phyloP scores from a whole-genome alignment of 2,888 invertebrate genomes.

The Parascotia fuliginaria region DNA sequence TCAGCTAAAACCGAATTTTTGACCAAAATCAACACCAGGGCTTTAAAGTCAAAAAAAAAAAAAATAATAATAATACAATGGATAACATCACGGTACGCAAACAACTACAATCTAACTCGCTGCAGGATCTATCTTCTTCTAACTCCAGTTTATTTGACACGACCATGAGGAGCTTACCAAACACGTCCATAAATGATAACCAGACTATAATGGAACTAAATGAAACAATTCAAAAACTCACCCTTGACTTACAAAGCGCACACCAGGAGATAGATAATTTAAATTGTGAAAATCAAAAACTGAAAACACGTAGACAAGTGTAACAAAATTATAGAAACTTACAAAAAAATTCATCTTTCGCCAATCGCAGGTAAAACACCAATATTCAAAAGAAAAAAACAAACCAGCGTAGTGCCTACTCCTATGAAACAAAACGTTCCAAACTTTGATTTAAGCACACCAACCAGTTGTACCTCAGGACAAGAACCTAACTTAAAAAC shows the following conservation, averaged over 20 bases:
- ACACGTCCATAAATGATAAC: not conserved
- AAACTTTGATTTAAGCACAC: too few species aligned
- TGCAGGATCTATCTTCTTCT: too few species aligned
- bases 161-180: not conserved
- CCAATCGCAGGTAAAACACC: not conserved
- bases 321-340: not conserved
- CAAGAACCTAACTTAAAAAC: too few species aligned
- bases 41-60: too few species aligned
- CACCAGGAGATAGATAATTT: not conserved
- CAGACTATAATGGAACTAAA: not conserved
- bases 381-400: too few species aligned
- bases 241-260: not conserved
- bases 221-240: not conserved
- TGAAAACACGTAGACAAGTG: not conserved
- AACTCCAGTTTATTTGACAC: not conserved
- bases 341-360: not conserved
- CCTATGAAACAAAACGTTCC: not conserved
- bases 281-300: not conserved
- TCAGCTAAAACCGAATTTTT: too few species aligned
- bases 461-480: too few species aligned
- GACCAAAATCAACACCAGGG: too few species aligned
- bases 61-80: too few species aligned
- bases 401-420: not conserved
- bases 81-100: too few species aligned
- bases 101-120: too few species aligned